Conservation (phyloP, 2,113 vertebrate genomes). For the Chascanopsetta lugubris region DNA sequence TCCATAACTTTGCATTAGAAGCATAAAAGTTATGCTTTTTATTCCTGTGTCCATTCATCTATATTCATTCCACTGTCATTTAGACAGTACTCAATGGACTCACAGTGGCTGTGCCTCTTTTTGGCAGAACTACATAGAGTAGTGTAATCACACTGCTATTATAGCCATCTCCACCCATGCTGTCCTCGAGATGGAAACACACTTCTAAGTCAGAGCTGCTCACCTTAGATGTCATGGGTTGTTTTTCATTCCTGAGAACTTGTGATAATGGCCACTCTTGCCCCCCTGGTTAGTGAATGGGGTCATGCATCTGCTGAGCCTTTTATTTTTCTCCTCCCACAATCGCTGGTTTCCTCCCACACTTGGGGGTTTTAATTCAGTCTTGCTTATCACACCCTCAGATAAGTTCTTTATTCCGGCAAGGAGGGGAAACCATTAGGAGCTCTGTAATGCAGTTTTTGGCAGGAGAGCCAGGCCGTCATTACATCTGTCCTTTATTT, state of each 20-base stretch:
- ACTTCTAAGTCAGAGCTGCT: slow-evolving; percentile 28
- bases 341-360: slow-evolving; percentile 21
- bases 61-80: not conserved
- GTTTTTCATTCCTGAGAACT: slow-evolving; percentile 39
- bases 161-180: not conserved
- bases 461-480: slow-evolving; percentile 52
- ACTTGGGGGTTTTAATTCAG: slow-evolving; percentile 40
- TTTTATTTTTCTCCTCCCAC: not conserved
- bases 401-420: slow-evolving; percentile 33
- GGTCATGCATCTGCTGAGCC: slow-evolving; percentile 19
- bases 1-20: no score
- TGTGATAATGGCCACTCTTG: slow-evolving; percentile 28
- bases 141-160: slow-evolving; percentile 2
- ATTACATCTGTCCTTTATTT: slow-evolving; percentile 62
- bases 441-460: slow-evolving; percentile 66
- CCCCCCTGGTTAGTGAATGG: slow-evolving; percentile 31
- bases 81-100: not conserved
- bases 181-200: slow-evolving; percentile 26
- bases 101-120: not conserved
- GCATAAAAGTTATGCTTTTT: not conserved
- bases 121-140: slow-evolving; percentile 1
- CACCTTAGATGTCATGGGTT: slow-evolving; percentile 21
- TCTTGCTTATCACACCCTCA: slow-evolving; percentile 34
- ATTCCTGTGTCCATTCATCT: not conserved
- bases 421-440: slow-evolving; percentile 51